Base-by-base conservation (phyloP, 2,888 invertebrate species). In the Drosophila algonquin region DNA sequence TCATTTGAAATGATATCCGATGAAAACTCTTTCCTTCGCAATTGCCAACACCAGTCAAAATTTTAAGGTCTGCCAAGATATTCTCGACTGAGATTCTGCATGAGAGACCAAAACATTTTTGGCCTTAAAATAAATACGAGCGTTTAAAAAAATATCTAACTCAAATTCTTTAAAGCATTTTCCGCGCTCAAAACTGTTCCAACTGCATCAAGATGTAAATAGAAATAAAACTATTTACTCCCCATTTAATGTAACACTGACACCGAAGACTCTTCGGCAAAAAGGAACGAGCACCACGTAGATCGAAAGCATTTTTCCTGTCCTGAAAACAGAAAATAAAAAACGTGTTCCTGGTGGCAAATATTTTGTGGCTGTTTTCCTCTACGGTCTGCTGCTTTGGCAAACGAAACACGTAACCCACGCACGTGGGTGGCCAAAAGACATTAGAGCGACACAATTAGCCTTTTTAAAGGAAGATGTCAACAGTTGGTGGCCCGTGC, bases 371-470 rank as follows among this genome's bases (percentile, higher is more conserved):
- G 52, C 57, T 35, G 35, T 12, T 40, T 24, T 24, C 14, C 21
- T 3, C 35, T 32, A 8, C 12, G 14, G 35, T 14, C 46, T 10
- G 65, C 67, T 46, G 27, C 12, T 68, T 68, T 62, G 57, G 54
- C 35, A 73, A 44, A 57, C 71, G 57, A 30, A 64, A 64, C 71
- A 71, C 71, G 71, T 71, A 58, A 71, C 48, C 30, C 71, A 71
- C 71, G 71, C 73, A 64, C 71, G 64, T 73, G 64, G 57, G 57
- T 73, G 57, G 73, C 64, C 64, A 71, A 73, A 71, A 71, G 73
- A 64, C 71, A 71, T 71, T 71, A 71, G 64, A 73, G 50, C 57
- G 71, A 71, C 71, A 71, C 71, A 73, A 71, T 73, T 73, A 73
- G 73, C 71, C 73, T 71, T 71, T 71, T 71, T 71, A 73, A 71